Evolutionary conservation across 2,888 invertebrate species (phyloP), one percentile per base, ranked within the genome.

Genomic region (Epinotia brunnichana): DNA sequence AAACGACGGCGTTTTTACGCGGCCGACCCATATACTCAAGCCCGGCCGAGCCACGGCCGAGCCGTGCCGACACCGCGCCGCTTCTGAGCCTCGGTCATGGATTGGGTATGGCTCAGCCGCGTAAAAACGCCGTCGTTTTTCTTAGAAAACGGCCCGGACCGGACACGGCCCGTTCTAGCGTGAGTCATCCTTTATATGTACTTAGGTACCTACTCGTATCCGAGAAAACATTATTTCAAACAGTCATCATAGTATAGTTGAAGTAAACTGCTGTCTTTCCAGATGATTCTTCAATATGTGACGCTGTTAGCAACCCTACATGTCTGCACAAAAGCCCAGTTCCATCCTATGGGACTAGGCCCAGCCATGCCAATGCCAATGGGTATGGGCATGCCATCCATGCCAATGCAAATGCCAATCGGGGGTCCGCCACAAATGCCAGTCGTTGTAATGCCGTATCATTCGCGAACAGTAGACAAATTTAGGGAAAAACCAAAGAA

Each of bases 381-480:
- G 13, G 70, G 75, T 69, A 60, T 67, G 39, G 41, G 44, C 11
- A 67, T 62, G 64, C 61, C 24, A 39, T 19, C 77, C 0, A 76
- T 79, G 57, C 77, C 81, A 0, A 81, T 86, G 79, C 76, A 78
- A 2, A 80, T 78, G 17, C 81, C 81, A 0, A 78, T 85, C 75
- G 76, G 78, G 2, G 74, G 76, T 39, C 70, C 74, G 13, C 64
- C 64, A 19, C 76, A 72, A 9, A 69, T 80, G 51, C 75, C 78
- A 2, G 83, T 88, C 48, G 86, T 91, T 0, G 86, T 91, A 0
- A 90, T 87, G 89, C 92, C 92, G 0, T 90, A 83, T 75, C 85
- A 86, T 67, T 85, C 86, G 0, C 87, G 84, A 73, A 80, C 79
- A 15, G 76, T 77, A 3, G 82, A 84, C 21, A 83, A 78, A 73